Base-by-base conservation (phyloP, 92 coral and sea anemone genomes). In the Porites cylindrica region DNA sequence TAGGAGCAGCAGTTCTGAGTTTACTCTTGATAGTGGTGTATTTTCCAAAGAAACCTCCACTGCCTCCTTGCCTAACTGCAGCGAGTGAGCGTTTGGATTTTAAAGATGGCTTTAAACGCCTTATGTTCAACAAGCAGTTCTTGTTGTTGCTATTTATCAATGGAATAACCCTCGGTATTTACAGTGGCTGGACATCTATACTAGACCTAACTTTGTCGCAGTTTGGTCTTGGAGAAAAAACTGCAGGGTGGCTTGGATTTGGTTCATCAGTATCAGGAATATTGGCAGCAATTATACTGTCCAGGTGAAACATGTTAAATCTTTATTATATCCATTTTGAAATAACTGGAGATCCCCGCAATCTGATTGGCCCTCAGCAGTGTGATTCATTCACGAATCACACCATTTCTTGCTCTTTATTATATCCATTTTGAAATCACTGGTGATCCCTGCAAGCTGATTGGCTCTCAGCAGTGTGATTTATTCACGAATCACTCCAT, bases 171-270 rank as follows among this genome's bases (percentile, higher is more conserved):
- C 87, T 96, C 6, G 99, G 99, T 1, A 82, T 96, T 14, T 96
- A 88, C 75, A 93, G 92, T 4, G 99, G 98, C 3, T 94, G 98
- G 98, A 70, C 92, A n/a, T 94, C 98, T 1, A 93, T 96, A 2
- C 69, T 96, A 70, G 98, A 96, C 50, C 78, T 94, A 54, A 96
- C 93, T 83, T 82, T 96, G 70, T 94, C 98, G 5, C 93, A 88
- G 66, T 96, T 94, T 79, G 92, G 89, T 64, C 90, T 96, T 6
- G 77, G 90, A 43, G 96, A 93, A 79, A 83, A 85, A 38, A 87
- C 90, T 59, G 99, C 99, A 1, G 98, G 96, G 19, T 94, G 96
- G 98, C 90, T 96, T 43, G 99, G 99, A 4, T 96, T 96, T 86
- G 96, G 96, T 38, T 92, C 98, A 11, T 93, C 94, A 38, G 86